These are phyloP conservation scores for Cosmia pyralina DNA, from an alignment of 2,888 invertebrate species.

Conservation along the genomic window DNA sequence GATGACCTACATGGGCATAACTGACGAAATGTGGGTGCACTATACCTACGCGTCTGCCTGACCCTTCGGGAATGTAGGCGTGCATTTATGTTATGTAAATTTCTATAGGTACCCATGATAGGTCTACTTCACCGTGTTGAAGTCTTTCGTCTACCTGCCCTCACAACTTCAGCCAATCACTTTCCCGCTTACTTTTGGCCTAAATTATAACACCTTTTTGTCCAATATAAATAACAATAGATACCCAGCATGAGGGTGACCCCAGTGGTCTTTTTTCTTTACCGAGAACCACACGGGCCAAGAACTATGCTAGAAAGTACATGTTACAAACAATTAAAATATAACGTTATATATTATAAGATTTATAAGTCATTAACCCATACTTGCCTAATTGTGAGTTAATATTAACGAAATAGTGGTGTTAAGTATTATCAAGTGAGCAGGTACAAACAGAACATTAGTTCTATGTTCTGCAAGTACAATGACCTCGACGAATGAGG, in stretches of 20 bases:
- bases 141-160: too few species aligned
- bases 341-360: not conserved
- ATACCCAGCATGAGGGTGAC: slow-evolving; percentile 2
- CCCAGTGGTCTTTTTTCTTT: slow-evolving; percentile 1
- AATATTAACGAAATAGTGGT: slow-evolving; percentile 29
- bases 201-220: slow-evolving; percentile 6
- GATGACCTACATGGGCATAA: not conserved
- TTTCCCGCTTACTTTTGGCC: not conserved
- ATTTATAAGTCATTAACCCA: not conserved
- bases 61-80: not conserved
- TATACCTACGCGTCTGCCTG: not conserved
- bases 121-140: not conserved
- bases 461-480: slow-evolving; percentile 10
- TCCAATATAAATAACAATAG: slow-evolving; percentile 1
- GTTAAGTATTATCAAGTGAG: slow-evolving; percentile 14
- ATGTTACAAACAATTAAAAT: slow-evolving; percentile 12
- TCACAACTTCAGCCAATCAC: not conserved
- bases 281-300: slow-evolving; percentile 1
- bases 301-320: not conserved
- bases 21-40: not conserved
- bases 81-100: not conserved
- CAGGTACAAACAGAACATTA: slow-evolving; percentile 23
- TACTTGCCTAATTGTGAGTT: slow-evolving; percentile 25
- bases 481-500: slow-evolving; percentile 25
- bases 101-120: not conserved